Conservation (phyloP, 2,888 invertebrate species). For the Heliconius sara region DNA sequence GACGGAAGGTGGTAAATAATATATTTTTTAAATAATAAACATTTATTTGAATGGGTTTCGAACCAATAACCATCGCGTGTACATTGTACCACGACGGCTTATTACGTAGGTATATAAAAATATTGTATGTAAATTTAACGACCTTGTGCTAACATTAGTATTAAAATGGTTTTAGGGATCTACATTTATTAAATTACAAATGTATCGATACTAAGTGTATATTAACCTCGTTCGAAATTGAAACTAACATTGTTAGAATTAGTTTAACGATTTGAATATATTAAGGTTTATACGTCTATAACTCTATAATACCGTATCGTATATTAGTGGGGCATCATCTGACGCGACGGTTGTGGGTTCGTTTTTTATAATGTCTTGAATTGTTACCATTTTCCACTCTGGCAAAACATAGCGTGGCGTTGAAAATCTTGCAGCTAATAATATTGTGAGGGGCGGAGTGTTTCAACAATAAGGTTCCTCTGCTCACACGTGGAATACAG, state of each 20-base stretch:
- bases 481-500: not conserved
- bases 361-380: not conserved
- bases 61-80: not conserved
- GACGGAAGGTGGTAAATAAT: too few relatives aligned
- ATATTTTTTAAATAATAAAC: not conserved
- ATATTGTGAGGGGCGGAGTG: not conserved
- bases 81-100: not conserved
- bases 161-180: slow-evolving; percentile 23
- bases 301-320: not conserved
- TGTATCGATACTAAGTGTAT: slow-evolving; percentile 31
- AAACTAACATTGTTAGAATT: slow-evolving; percentile 26
- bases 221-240: slow-evolving; percentile 31
- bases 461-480: not conserved
- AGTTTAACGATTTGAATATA: slow-evolving; percentile 29
- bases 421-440: not conserved
- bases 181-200: slow-evolving; percentile 21
- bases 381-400: not conserved
- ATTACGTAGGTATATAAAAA: not conserved
- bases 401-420: not conserved
- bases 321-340: not conserved
- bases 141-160: not conserved
- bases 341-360: not conserved
- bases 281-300: slow-evolving; percentile 13
- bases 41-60: not conserved
- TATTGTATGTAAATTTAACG: slow-evolving; percentile 19